A percentile compares a stretch with the other conserved stretches of the same genome.
Evolutionary conservation across 2,888 invertebrate genomes (phyloP).

Genomic region (Xestoiulus laeticollis): DNA sequence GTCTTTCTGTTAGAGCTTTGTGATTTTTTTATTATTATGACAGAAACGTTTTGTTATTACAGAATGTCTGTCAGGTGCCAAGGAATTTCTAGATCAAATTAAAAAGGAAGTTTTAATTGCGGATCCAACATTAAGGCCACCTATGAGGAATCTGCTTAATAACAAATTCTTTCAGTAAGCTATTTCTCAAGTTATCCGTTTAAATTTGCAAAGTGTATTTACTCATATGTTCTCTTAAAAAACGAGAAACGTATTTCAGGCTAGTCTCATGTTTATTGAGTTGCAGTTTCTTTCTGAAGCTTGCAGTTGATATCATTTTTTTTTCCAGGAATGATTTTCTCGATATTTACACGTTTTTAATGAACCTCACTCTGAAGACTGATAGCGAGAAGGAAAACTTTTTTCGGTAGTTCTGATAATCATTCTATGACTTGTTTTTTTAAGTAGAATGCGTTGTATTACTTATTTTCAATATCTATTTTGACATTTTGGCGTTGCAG

Average conservation of each 20-base stretch:
- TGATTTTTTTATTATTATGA: neutral
- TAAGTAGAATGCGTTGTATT: too few species aligned
- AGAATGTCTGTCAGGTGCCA: slow-evolving; percentile 24
- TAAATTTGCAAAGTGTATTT: too few species aligned
- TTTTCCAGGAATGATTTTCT: slow-evolving; percentile 73
- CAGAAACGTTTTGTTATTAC: neutral
- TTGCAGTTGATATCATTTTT: neutral
- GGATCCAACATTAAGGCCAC: slow-evolving; percentile 47
- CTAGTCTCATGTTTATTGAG: too few species aligned
- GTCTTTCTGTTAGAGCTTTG: neutral
- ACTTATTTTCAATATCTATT: neutral
- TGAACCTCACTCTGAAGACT: slow-evolving; percentile 81
- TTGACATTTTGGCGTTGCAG: slow-evolving; percentile 61
- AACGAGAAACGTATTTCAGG: too few species aligned
- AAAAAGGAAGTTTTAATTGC: slow-evolving; percentile 48
- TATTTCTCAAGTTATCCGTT: neutral
- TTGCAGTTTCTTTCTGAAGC: too few species aligned
- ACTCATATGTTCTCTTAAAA: too few species aligned
- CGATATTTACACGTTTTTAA: slow-evolving; percentile 81
- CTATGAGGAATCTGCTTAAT: neutral
- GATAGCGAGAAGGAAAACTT: slow-evolving; percentile 80
- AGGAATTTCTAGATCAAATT: slow-evolving; percentile 46
- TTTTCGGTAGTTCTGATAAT: slow-evolving; percentile 70
- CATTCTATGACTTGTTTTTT: neutral
- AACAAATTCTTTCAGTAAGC: slow-evolving; percentile 76